A percentile compares a stretch with the other conserved stretches of the same genome.
Conservation (phyloP, 2,888 invertebrate genomes). For the Drosophila cognata region DNA sequence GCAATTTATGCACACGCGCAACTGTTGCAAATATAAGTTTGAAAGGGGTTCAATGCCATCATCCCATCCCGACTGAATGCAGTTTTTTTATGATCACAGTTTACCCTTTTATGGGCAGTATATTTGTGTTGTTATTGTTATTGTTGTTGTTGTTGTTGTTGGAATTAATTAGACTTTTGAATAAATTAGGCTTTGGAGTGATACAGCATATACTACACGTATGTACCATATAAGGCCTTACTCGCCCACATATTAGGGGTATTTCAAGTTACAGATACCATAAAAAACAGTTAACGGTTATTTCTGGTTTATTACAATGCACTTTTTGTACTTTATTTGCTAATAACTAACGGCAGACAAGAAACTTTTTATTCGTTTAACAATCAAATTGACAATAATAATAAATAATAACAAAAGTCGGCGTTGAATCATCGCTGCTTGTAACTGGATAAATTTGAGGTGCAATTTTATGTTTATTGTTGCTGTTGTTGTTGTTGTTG, state of each 20-base stretch:
- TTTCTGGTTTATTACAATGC: constrained; percentile 42
- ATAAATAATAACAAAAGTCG: constrained; percentile 10
- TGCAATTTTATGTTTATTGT: constrained; percentile 55
- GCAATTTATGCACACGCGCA: constrained; percentile 60
- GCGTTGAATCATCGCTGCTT: constrained; percentile 36
- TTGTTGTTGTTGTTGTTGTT: not conserved
- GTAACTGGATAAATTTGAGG: constrained; percentile 29
- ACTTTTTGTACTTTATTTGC: constrained; percentile 56
- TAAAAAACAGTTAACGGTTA: not conserved
- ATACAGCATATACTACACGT: not conserved
- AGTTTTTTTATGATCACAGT: constrained; percentile 14
- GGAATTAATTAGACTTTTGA: not conserved
- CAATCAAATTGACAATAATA: constrained; percentile 5
- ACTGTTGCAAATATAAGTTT: constrained; percentile 50
- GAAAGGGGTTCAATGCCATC: constrained; percentile 65
- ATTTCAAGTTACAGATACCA: not conserved
- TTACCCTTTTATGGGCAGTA: not conserved
- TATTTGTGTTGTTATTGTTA: not conserved
- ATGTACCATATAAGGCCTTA: not conserved
- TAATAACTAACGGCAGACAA: constrained; percentile 34
- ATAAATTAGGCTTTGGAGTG: not conserved
- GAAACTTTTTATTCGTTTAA: constrained; percentile 2
- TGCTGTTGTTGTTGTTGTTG: not conserved
- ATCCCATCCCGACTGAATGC: constrained; percentile 50
- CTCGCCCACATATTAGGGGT: not conserved